These are phyloP conservation scores for Agrotis ipsilon DNA, from an alignment of 2,888 invertebrate genomes.

Conservation along the genomic window DNA sequence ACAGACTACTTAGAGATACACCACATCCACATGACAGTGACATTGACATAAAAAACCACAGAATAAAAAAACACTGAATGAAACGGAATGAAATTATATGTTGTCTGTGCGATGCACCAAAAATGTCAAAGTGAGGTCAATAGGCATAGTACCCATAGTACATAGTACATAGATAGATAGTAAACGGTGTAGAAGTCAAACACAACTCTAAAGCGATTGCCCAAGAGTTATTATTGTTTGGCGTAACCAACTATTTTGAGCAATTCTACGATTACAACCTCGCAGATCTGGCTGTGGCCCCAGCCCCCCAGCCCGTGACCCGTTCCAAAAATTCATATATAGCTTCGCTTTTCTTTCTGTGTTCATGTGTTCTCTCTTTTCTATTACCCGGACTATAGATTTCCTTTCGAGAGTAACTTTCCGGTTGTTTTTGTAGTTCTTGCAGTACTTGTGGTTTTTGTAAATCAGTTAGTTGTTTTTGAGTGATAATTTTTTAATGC, in stretches of 20 bases:
- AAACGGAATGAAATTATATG: too few species aligned
- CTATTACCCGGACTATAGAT: neutral
- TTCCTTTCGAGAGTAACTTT: constrained; percentile 2
- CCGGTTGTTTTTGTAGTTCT: neutral
- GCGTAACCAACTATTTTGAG: neutral
- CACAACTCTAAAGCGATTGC: neutral
- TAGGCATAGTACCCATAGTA: too few species aligned
- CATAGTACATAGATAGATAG: too few species aligned
- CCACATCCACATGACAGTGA: neutral
- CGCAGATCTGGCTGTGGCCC: too few species aligned
- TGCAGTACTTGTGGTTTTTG: constrained; percentile 1
- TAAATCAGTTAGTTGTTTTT: constrained; percentile 1
- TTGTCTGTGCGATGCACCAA: too few species aligned
- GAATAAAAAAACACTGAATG: too few species aligned
- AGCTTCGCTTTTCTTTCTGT: neutral
- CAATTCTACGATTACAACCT: constrained; percentile 29
- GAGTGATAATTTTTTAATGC: constrained; percentile 12
- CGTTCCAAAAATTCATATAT: constrained; percentile 7
- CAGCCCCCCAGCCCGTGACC: too few species aligned
- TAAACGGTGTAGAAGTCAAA: neutral
- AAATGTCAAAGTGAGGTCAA: too few species aligned
- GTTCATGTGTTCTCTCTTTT: constrained; percentile 10
- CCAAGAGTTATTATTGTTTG: constrained; percentile 5
- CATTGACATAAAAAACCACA: too few species aligned
- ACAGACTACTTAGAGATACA: too few species aligned